Evolutionary conservation across 2,888 invertebrate species (phyloP).

Genomic region (Rosalia funebris): DNA sequence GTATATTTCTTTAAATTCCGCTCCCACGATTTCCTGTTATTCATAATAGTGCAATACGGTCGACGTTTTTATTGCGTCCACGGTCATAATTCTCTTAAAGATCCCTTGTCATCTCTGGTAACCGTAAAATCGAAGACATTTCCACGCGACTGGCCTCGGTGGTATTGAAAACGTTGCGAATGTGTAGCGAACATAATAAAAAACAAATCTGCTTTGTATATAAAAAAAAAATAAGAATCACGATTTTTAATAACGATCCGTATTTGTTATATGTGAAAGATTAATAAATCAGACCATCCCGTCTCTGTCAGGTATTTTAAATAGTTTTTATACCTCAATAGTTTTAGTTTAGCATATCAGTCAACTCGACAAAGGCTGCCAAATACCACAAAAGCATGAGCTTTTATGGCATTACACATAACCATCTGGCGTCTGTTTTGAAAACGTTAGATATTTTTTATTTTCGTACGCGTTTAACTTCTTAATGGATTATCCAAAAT

Average conservation of each 20-base stretch:
- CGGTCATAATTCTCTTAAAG: neutral
- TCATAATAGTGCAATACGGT: conserved; percentile 26
- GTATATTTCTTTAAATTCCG: conserved; percentile 30
- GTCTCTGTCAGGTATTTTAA: neutral
- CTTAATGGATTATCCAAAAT: too few species aligned
- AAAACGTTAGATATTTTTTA: too few species aligned
- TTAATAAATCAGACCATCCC: neutral
- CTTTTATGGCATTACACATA: too few species aligned
- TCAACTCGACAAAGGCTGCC: neutral
- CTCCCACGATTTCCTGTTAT: conserved; percentile 38
- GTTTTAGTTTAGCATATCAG: neutral
- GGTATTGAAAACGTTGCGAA: neutral
- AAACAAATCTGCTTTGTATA: neutral
- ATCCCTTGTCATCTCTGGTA: neutral
- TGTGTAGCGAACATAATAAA: neutral
- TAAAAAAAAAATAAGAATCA: neutral
- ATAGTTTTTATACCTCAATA: neutral
- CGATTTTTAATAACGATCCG: neutral
- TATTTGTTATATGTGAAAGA: neutral
- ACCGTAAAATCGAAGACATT: neutral
- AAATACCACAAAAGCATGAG: too few species aligned
- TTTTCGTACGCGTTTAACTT: too few species aligned
- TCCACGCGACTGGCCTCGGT: too few species aligned
- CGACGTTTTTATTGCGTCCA: neutral
- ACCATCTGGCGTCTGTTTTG: too few species aligned